Base-by-base conservation (phyloP, 2,888 invertebrate genomes). In the Pyrocoelia pectoralis region DNA sequence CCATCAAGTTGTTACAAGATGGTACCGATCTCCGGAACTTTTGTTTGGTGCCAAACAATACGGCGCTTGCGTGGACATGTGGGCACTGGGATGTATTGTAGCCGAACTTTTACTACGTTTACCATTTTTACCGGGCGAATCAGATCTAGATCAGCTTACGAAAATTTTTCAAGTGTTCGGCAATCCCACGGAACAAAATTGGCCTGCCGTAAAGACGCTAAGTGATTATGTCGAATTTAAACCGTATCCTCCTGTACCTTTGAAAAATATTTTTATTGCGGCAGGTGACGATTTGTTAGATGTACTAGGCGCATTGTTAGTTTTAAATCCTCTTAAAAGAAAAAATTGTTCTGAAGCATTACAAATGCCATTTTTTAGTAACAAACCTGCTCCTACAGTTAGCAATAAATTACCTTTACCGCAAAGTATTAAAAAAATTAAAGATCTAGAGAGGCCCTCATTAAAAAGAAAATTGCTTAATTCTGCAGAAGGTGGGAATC, bases 71-170 rank as follows among this genome's bases (percentile, higher is more conserved):
- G 93, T 99, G 12, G 99, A 99, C 78, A 97, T 98, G 85, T 99
- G 99, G 99, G 98, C 99, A 2, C 89, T 97, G 9, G 99, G 99
- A 2, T 99, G 99, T 79, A 98, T 99, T 76, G 81, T 99, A 66
- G 99, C 97, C 0, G 99, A 99, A 82, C 84, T 99, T 14, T 81
- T 96, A 51, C 83, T 96, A n/a, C 84, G 96, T 68, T 90, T 92
- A 2, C 98, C 99, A 1, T 93, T 99, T 76, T 85, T 99, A 65
- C 96, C 98, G 0, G 98, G 98, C 4, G 98, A 98, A 74, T 93
- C 97, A 0, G 99, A 99, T 81, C 84, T 99, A 57, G 98, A 98
- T 83, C 99, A 99, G 78, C 83, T 99, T 41, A 93, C 94, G 0
- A 93, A 92, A 76, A 99, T 99, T 75, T 98, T 97, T 81, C 92